phyloP scores from a whole-genome alignment of 2,113 vertebrate genomes.

The Psophia crepitans region DNA sequence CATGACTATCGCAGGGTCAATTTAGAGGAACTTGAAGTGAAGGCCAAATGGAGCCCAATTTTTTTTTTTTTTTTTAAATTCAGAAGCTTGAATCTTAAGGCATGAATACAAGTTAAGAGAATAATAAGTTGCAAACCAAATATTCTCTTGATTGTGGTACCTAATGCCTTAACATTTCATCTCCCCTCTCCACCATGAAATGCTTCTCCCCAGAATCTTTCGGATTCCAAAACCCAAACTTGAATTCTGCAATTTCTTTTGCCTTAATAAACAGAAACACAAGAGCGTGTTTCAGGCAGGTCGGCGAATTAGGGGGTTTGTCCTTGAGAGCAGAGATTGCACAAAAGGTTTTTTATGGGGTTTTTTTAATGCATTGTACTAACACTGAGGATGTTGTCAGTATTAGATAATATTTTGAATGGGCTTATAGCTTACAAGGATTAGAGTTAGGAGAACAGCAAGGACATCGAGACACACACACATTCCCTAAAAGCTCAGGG shows the following conservation, averaged over 20 bases:
- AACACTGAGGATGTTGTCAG: background rate
- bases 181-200: background rate
- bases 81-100: background rate
- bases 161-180: background rate
- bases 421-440: background rate
- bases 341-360: background rate
- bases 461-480: constrained; percentile 37
- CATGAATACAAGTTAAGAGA: accelerated
- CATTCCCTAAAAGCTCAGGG: constrained; percentile 22
- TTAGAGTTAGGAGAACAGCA: constrained; percentile 10
- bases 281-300: background rate
- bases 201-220: background rate
- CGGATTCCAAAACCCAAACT: background rate
- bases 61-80: background rate
- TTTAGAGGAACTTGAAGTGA: background rate
- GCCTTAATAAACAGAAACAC: background rate
- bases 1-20: background rate
- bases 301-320: background rate
- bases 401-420: background rate
- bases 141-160: no score
- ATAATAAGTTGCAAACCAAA: background rate
- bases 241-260: background rate
- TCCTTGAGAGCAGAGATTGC: background rate
- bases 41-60: background rate
- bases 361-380: background rate